phyloP scores from a whole-genome alignment of 2,888 invertebrate species.

The Macrophya annulata region DNA sequence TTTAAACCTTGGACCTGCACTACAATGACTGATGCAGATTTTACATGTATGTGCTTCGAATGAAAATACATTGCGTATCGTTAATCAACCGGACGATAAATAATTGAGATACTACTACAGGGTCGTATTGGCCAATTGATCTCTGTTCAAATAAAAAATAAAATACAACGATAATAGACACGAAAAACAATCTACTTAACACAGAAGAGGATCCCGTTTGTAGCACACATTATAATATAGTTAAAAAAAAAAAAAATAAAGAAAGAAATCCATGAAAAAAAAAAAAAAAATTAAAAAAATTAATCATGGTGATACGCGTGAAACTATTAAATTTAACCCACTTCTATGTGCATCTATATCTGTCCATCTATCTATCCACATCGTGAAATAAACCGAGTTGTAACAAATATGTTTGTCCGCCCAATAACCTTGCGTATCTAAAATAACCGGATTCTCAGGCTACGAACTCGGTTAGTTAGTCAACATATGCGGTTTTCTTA shows the following conservation, averaged over 20 bases:
- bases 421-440: slow-evolving; percentile 27
- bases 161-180: neutral
- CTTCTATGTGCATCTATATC: neutral
- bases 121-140: neutral
- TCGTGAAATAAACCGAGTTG: slow-evolving; percentile 3
- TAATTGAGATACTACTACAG: neutral
- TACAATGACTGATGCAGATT: neutral
- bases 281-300: neutral
- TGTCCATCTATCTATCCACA: neutral
- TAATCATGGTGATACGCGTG: neutral
- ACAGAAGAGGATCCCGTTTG: neutral
- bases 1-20: neutral
- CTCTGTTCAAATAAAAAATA: neutral
- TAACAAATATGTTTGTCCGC: slow-evolving; percentile 49
- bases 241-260: neutral
- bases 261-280: neutral
- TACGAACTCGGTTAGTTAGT: slow-evolving; percentile 3
- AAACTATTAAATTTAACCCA: neutral
- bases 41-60: neutral
- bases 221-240: no score
- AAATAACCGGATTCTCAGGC: slow-evolving; percentile 33
- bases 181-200: neutral
- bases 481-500: neutral
- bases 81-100: neutral
- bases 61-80: neutral